Conservation (phyloP, 2,888 invertebrate genomes). For the Pyrgus malvae region DNA sequence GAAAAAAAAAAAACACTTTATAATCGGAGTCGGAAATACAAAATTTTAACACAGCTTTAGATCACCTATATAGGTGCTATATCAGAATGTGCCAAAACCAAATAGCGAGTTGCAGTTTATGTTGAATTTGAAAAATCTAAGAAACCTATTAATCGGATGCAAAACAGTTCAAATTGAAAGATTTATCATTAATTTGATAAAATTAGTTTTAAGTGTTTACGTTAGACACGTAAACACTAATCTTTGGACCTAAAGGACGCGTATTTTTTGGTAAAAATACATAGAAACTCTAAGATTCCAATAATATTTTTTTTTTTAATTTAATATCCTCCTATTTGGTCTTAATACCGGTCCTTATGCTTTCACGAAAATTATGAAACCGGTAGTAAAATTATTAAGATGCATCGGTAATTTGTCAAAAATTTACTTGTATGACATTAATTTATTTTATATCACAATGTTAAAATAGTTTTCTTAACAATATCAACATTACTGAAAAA, state of each 20-base stretch:
- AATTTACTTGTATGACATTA: conserved; percentile 1
- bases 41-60: background rate
- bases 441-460: conserved; percentile 2
- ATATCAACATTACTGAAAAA: conserved; percentile 1
- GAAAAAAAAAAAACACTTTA: no score
- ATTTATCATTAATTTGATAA: conserved; percentile 17
- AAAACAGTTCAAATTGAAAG: conserved; percentile 30
- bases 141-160: conserved; percentile 21
- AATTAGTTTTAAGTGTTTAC: conserved; percentile 11
- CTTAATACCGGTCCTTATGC: conserved; percentile 4
- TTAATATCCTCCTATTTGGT: conserved; percentile 24
- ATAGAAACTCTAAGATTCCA: conserved; percentile 1
- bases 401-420: background rate
- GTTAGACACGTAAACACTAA: conserved; percentile 22
- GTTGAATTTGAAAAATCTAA: conserved; percentile 28
- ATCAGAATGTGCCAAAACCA: conserved; percentile 10
- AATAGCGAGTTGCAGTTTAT: conserved; percentile 24
- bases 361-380: conserved; percentile 15
- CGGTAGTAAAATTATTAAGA: conserved; percentile 10
- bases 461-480: background rate
- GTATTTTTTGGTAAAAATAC: conserved; percentile 23
- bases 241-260: conserved; percentile 25
- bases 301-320: conserved; percentile 14
- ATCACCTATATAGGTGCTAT: background rate
- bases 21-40: background rate